These are phyloP conservation scores for Lymantria monacha DNA, from an alignment of 2,888 invertebrate genomes.

Conservation along the genomic window DNA sequence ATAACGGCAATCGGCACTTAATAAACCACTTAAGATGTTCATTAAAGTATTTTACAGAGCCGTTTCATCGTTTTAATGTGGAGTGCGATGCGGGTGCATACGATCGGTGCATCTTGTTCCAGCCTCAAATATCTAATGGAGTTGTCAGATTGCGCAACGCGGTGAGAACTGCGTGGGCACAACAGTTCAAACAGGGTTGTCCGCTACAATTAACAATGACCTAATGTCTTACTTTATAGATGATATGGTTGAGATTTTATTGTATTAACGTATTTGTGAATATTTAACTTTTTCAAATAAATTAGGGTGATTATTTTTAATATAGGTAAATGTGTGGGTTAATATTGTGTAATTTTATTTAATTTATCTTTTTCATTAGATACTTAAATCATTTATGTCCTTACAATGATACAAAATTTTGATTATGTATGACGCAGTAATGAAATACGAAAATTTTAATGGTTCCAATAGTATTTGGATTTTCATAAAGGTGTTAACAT, in stretches of 20 bases:
- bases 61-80: conserved; percentile 74
- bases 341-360: too few relatives aligned
- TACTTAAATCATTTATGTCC: too few relatives aligned
- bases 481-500: too few relatives aligned
- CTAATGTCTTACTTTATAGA: conserved; percentile 18
- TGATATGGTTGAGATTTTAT: not conserved
- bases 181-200: conserved; percentile 49
- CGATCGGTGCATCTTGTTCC: conserved; percentile 34
- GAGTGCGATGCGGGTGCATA: conserved; percentile 47
- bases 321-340: too few relatives aligned
- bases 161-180: conserved; percentile 63
- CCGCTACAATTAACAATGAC: conserved; percentile 15
- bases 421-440: too few relatives aligned
- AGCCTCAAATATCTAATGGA: conserved; percentile 66
- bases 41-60: conserved; percentile 67
- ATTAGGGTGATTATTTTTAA: too few relatives aligned
- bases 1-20: conserved; percentile 77
- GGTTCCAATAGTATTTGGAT: too few relatives aligned
- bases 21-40: conserved; percentile 78
- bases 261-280: not conserved
- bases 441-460: too few relatives aligned
- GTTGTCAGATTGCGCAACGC: conserved; percentile 68
- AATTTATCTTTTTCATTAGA: too few relatives aligned
- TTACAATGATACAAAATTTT: too few relatives aligned
- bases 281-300: not conserved